Evolutionary conservation across 2,797 vertebrate species (phyloP), one percentile per base, ranked within the genome.

Genomic region (Peromyscus eremicus): DNA sequence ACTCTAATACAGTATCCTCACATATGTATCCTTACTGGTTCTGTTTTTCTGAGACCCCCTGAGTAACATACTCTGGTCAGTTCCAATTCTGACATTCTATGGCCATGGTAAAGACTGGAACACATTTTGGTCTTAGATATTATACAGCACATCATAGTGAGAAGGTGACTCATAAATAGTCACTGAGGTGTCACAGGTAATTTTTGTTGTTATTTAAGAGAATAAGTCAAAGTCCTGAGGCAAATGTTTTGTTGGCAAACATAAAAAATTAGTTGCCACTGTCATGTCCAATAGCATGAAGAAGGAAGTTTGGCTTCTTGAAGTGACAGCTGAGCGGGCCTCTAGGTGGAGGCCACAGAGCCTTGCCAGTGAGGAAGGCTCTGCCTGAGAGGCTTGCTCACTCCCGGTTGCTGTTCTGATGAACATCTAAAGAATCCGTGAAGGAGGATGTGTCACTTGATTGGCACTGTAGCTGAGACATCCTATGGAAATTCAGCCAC

Each of bases 171-270:
- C 21, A 8, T 34, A 83, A 80, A 64, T 62, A 55, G 52, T 92
- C 23, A 82, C 46, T n/a, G 19, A 82, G 40, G 17, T 23, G 23
- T 34, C 25, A 76, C 14, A 16, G 75, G 89, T 32, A 3, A 46
- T 43, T 55, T 75, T 49, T 85, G 52, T 55, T 49, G 64, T 94
- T 23, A 25, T 79, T 49, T 6, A 55, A 71, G 86, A 75, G 91
- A 93, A 64, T 40, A 23, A 60, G 85, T 16, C 55, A 62, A 60
- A 93, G 70, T n/a, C 43, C 21, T 0, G 27, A 89, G 82, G 73
- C 85, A 43, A 13, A n/a, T 82, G 27, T 62, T 92, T 86, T 75
- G 83, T 10, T 86, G 66, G 68, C 37, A 94, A 84, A 92, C 6
- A 3, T 55, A 60, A 86, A 32, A 34, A 37, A 32, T 87, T 14